phyloP scores from a whole-genome alignment of 2,797 vertebrate genomes.

The Semotilus atromaculatus region DNA sequence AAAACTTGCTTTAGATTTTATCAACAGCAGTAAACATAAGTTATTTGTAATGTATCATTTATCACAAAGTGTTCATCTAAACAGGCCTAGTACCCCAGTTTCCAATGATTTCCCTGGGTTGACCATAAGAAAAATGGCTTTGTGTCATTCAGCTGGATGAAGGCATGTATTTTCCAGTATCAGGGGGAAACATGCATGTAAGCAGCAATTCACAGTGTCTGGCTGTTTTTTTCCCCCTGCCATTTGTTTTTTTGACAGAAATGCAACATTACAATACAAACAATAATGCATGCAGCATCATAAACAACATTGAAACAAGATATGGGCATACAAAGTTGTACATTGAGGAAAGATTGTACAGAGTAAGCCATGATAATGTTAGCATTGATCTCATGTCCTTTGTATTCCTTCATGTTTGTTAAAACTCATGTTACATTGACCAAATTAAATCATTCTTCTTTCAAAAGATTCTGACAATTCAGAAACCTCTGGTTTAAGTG shows the following conservation, averaged over 20 bases:
- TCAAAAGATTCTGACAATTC: background rate
- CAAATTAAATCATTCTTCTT: background rate
- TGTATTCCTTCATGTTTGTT: background rate
- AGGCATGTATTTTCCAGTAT: conserved; percentile 1
- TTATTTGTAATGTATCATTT: background rate
- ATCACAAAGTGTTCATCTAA: background rate
- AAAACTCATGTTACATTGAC: background rate
- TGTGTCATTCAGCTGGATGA: background rate
- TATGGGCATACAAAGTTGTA: background rate
- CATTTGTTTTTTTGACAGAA: background rate
- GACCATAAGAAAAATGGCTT: background rate
- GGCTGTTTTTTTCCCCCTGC: accelerated
- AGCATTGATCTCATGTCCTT: background rate
- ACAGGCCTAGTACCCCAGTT: background rate
- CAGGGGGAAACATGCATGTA: background rate
- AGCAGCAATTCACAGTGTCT: background rate
- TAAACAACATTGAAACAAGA: background rate
- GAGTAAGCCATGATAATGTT: background rate
- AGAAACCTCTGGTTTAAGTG: background rate
- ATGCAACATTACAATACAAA: conserved; percentile 1
- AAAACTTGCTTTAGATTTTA: background rate
- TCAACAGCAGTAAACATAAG: background rate
- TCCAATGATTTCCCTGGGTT: background rate
- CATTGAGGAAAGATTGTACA: background rate
- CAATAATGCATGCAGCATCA: background rate